Percentiles rank a stretch among this genome's conserved stretches.
These are phyloP conservation scores for Betta splendens DNA, from an alignment of 2,797 vertebrate genomes.

Conservation along the genomic window DNA sequence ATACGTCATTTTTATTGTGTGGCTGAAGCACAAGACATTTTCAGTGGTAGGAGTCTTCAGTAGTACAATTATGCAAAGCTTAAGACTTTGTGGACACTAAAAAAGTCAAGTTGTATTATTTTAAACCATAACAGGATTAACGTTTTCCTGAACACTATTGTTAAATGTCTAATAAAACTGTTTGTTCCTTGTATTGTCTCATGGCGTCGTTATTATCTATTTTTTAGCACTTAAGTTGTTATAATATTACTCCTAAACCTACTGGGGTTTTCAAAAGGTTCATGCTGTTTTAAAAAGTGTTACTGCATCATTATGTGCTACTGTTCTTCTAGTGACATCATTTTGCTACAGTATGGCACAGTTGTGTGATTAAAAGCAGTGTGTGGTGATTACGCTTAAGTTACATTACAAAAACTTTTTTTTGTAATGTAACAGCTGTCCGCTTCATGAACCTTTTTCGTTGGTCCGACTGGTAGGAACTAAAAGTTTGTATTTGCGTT, in stretches of 20 bases:
- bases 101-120: slow-evolving; percentile 77
- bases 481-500: slow-evolving; percentile 13
- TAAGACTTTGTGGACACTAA: slow-evolving; percentile 81
- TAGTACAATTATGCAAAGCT: slow-evolving; percentile 86
- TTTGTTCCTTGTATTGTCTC: slow-evolving; percentile 66
- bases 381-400: too few relatives aligned
- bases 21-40: slow-evolving; percentile 85
- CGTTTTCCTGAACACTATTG: slow-evolving; percentile 68
- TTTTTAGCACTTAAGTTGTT: background rate
- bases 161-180: slow-evolving; percentile 84
- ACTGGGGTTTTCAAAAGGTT: too few relatives aligned
- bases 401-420: too few relatives aligned
- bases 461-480: slow-evolving; percentile 57
- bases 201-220: slow-evolving; percentile 8
- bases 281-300: too few relatives aligned
- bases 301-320: too few relatives aligned
- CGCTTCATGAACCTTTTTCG: too few relatives aligned
- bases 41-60: slow-evolving; percentile 85
- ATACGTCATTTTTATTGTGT: slow-evolving; percentile 93
- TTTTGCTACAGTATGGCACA: too few relatives aligned
- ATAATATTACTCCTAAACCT: too few relatives aligned
- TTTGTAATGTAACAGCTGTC: too few relatives aligned
- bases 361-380: too few relatives aligned
- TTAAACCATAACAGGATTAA: slow-evolving; percentile 74
- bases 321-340: too few relatives aligned